Percentiles rank a stretch among this genome's conserved stretches.
Conservation (phyloP, 2,797 vertebrate genomes). For the Karalla daura region DNA sequence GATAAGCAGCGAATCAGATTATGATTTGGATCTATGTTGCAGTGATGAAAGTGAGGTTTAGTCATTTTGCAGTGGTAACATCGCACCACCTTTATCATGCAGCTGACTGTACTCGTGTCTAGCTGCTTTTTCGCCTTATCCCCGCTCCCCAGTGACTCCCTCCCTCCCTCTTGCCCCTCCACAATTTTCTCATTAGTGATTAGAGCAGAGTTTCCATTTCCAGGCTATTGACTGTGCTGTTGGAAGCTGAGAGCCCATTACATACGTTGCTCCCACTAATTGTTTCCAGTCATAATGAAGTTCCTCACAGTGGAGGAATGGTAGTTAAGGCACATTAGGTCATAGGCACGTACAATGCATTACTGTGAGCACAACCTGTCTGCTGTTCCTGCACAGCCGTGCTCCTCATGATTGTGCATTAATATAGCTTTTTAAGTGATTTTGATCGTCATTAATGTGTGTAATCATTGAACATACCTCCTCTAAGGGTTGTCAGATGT, state of each 20-base stretch:
- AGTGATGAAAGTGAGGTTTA: constrained; percentile 49
- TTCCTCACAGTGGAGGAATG: constrained; percentile 75
- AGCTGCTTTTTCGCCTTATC: constrained; percentile 60
- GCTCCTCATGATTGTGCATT: constrained; percentile 44
- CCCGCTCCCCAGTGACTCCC: constrained; percentile 59
- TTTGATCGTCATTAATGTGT: constrained; percentile 28
- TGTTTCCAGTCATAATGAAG: constrained; percentile 86
- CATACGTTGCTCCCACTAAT: constrained; percentile 79
- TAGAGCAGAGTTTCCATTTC: constrained; percentile 85
- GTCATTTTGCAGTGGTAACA: constrained; percentile 38
- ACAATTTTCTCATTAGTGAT: constrained; percentile 85
- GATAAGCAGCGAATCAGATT: constrained; percentile 61
- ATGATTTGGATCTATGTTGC: constrained; percentile 44
- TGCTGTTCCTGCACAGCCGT: constrained; percentile 48
- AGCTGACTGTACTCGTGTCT: constrained; percentile 38
- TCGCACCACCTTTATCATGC: constrained; percentile 56
- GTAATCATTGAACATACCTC: constrained; percentile 31
- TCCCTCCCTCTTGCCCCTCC: constrained; percentile 60
- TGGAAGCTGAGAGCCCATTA: constrained; percentile 82
- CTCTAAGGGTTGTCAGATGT: constrained; percentile 15
- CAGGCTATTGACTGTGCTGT: constrained; percentile 82
- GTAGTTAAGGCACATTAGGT: constrained; percentile 76
- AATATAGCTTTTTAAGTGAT: constrained; percentile 47
- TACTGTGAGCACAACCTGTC: constrained; percentile 62
- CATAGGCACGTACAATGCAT: constrained; percentile 53